A percentile compares a stretch with the other conserved stretches of the same genome.
These are phyloP conservation scores for Hirundichthys speculiger DNA, from an alignment of 2,113 vertebrate genomes.

Conservation along the genomic window DNA sequence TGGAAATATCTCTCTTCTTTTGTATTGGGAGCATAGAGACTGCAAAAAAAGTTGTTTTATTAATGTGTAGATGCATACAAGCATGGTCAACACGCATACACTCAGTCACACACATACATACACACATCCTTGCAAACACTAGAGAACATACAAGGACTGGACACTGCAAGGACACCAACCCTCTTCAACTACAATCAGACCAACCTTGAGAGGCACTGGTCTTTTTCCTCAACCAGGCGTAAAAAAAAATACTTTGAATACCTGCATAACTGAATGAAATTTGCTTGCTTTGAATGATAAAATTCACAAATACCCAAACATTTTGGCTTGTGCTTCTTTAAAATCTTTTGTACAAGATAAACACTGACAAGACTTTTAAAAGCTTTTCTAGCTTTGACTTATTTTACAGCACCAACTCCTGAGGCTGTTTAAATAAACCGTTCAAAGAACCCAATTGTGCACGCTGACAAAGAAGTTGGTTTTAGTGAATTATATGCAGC, in stretches of 20 bases:
- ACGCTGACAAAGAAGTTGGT: slow-evolving; percentile 38
- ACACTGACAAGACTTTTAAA: slow-evolving; percentile 36
- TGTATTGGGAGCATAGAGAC: slow-evolving; percentile 43
- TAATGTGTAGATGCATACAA: slow-evolving; percentile 51
- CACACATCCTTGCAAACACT: slow-evolving; percentile 58
- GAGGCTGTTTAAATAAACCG: slow-evolving; percentile 10
- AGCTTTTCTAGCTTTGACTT: slow-evolving; percentile 21
- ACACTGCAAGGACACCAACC: slow-evolving; percentile 72
- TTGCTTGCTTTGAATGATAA: slow-evolving; percentile 59
- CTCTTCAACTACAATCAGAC: slow-evolving; percentile 69
- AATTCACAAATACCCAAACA: slow-evolving; percentile 67
- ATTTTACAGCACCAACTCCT: slow-evolving; percentile 30
- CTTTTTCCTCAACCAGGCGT: slow-evolving; percentile 61
- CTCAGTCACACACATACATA: neutral
- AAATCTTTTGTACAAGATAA: slow-evolving; percentile 61
- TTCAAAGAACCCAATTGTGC: slow-evolving; percentile 20
- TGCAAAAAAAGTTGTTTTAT: slow-evolving; percentile 50
- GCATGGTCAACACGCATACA: slow-evolving; percentile 12
- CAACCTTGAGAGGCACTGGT: slow-evolving; percentile 72
- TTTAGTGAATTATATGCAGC: slow-evolving; percentile 8
- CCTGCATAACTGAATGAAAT: slow-evolving; percentile 56
- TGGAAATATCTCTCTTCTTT: slow-evolving; percentile 60
- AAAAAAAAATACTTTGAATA: slow-evolving; percentile 72
- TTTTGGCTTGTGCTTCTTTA: slow-evolving; percentile 48
- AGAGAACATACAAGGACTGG: slow-evolving; percentile 67